Evolutionary conservation across 2,113 vertebrate genomes (phyloP), one percentile per base, ranked within the genome.

Genomic region (Pomatostomus ruficeps): DNA sequence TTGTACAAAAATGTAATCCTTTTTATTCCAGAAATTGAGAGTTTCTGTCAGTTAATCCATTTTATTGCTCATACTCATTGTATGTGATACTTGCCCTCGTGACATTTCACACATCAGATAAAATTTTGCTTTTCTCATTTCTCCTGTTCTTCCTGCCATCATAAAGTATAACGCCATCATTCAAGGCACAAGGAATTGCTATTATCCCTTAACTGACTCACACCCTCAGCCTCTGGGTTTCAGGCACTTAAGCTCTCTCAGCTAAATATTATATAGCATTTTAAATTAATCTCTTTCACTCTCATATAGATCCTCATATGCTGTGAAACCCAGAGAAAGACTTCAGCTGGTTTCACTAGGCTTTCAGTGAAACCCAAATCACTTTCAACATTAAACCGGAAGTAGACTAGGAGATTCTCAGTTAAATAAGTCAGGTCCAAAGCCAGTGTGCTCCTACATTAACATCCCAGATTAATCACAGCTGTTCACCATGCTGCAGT

Each of bases 111-210:
- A 55, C 1, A 1, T 61, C 62, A 85, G 78, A 57, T 81, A 65
- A 49, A 82, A 91, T 94, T 92, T 81, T 89, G n/a, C 43, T 89
- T 83, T 91, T 71, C 52, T 85, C 52, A 58, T 89, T 95, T 92
- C 52, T 89, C 51, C 9, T 67, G 87, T 72, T 84, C 66, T 79
- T 61, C 25, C 49, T 85, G 77, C 57, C 61, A 68, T 68, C 58
- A 45, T 5, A n/a, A 80, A 46, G 22, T 31, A 42, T 35, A 82
- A 81, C 20, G 2, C 28, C 65, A 93, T 85, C 57, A 57, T 75
- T 88, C 77, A 94, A 87, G 40, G 66, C 18, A 52, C 1, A 10
- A 91, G 29, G 73, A 75, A 23, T 14, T 78, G 26, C 25, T 46
- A 40, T 91, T 81, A 78, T 81, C 43, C 10, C 20, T 85, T 24